Conservation (phyloP, 2,888 invertebrate genomes). For the Aplocera efformata region DNA sequence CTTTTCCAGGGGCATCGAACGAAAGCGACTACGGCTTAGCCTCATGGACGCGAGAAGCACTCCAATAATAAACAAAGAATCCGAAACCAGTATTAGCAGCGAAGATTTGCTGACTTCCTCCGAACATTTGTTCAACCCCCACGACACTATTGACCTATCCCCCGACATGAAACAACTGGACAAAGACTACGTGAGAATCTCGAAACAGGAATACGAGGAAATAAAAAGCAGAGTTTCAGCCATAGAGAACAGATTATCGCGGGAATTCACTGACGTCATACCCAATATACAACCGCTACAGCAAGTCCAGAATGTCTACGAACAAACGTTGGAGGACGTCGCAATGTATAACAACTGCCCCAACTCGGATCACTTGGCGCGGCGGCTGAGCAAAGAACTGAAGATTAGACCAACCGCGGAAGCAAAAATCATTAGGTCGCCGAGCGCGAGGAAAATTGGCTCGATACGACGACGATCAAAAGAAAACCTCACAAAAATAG, state of each 20-base stretch:
- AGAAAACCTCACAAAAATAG: slow-evolving; percentile 80
- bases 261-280: slow-evolving; percentile 82
- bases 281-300: slow-evolving; percentile 77
- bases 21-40: slow-evolving; percentile 71
- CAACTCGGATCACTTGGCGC: slow-evolving; percentile 85
- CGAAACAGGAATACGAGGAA: slow-evolving; percentile 88
- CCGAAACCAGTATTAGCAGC: slow-evolving; percentile 67
- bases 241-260: slow-evolving; percentile 85
- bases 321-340: slow-evolving; percentile 86
- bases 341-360: slow-evolving; percentile 80
- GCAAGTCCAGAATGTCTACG: slow-evolving; percentile 86
- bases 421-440: slow-evolving; percentile 86
- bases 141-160: slow-evolving; percentile 69
- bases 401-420: slow-evolving; percentile 86
- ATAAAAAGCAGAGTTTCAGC: slow-evolving; percentile 87
- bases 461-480: slow-evolving; percentile 86
- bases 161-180: slow-evolving; percentile 62
- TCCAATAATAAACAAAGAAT: slow-evolving; percentile 59
- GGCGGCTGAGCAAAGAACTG: slow-evolving; percentile 85
- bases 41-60: slow-evolving; percentile 68
- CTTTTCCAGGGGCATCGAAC: slow-evolving; percentile 63
- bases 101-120: slow-evolving; percentile 69
- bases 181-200: slow-evolving; percentile 84
- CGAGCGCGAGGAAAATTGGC: slow-evolving; percentile 90
- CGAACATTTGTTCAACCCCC: slow-evolving; percentile 65